Conservation (phyloP, 2,888 invertebrate genomes). For the Tuberolachnus salignus region DNA sequence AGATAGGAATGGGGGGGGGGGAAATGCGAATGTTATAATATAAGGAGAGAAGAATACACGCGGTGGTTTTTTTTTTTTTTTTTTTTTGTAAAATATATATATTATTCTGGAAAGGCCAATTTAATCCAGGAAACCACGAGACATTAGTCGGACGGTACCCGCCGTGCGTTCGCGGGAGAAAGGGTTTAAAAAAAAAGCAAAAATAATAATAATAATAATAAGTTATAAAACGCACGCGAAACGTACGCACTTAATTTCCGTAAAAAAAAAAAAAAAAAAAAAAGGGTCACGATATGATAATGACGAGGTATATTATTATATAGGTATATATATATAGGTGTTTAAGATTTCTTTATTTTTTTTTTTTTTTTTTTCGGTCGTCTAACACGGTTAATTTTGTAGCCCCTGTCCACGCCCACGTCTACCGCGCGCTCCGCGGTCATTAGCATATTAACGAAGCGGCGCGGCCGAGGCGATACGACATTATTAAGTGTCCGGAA, state of each 20-base stretch:
- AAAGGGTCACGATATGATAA: conserved; percentile 35
- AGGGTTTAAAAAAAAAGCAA: conserved; percentile 13
- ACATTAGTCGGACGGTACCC: conserved; percentile 48
- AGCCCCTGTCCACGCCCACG: conserved; percentile 30
- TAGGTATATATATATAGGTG: neutral
- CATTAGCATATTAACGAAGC: conserved; percentile 55
- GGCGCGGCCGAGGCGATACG: conserved; percentile 5
- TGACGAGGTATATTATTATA: neutral
- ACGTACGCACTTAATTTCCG: conserved; percentile 52
- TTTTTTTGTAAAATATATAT: neutral
- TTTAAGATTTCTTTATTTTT: conserved; percentile 30
- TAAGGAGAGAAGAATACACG: conserved; percentile 3
- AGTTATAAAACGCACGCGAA: conserved; percentile 32
- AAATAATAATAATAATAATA: conserved; percentile 34
- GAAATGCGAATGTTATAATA: too few species aligned
- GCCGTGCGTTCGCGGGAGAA: neutral
- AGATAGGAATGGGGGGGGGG: neutral
- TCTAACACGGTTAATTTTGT: conserved; percentile 43
- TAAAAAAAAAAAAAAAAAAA: neutral
- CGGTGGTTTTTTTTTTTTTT: neutral
- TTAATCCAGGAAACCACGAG: conserved; percentile 45
- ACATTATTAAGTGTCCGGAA: conserved; percentile 50
- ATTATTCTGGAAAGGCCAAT: conserved; percentile 24
- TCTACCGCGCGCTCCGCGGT: conserved; percentile 1
- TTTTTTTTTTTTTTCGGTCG: conserved; percentile 16